phyloP scores from a whole-genome alignment of 2,797 vertebrate genomes.

The Chelidonichthys spinosus region DNA sequence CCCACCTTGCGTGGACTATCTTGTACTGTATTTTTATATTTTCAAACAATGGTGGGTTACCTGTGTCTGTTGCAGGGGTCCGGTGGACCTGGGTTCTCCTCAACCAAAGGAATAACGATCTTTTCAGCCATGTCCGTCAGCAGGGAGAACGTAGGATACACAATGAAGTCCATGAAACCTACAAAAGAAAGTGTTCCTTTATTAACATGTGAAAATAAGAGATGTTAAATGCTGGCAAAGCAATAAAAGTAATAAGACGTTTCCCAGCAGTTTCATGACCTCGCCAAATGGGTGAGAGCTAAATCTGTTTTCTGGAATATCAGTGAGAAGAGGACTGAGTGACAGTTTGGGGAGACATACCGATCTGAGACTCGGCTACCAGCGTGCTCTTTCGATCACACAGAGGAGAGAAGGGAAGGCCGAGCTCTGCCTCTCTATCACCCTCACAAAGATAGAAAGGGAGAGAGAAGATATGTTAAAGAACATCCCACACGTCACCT shows the following conservation, averaged over 20 bases:
- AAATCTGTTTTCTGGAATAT: background rate
- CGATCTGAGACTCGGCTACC: slow-evolving; percentile 95
- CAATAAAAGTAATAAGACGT: background rate
- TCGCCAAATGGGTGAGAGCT: background rate
- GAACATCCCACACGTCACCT: slow-evolving; percentile 62
- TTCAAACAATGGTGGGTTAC: slow-evolving; percentile 47
- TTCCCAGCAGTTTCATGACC: slow-evolving; percentile 5
- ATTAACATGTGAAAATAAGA: slow-evolving; percentile 12
- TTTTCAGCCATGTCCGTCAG: slow-evolving; percentile 94
- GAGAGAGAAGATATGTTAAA: slow-evolving; percentile 72
- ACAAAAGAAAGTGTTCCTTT: slow-evolving; percentile 7
- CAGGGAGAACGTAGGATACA: slow-evolving; percentile 94
- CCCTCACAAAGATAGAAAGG: slow-evolving; percentile 85
- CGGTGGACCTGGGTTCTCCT: slow-evolving; percentile 85
- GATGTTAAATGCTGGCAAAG: background rate
- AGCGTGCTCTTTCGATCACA: slow-evolving; percentile 93
- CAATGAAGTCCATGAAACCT: slow-evolving; percentile 97
- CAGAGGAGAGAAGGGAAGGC: slow-evolving; percentile 92
- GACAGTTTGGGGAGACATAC: slow-evolving; percentile 73
- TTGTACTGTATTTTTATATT: background rate
- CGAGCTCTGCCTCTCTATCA: slow-evolving; percentile 93
- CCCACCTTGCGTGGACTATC: too few species aligned
- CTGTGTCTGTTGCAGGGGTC: slow-evolving; percentile 84
- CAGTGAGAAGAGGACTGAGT: background rate
- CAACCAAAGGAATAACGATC: slow-evolving; percentile 89